Conservation (phyloP, 2,113 vertebrate genomes). For the Typhlomys cinereus region DNA sequence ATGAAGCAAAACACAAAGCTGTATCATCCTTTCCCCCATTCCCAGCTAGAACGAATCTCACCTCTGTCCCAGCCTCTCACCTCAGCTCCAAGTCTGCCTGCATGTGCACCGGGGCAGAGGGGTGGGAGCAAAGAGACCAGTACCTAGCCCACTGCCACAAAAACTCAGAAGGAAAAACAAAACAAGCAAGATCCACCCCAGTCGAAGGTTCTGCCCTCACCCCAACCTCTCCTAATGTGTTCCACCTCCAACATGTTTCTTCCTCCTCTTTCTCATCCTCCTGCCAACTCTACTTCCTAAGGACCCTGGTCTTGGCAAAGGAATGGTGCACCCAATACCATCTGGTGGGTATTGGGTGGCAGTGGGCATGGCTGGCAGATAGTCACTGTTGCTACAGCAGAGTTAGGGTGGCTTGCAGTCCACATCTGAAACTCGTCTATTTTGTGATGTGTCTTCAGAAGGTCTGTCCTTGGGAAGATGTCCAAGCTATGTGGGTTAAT, state of each 20-base stretch:
- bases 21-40: background rate
- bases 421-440: background rate
- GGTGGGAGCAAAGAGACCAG: background rate
- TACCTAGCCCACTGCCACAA: background rate
- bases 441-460: slow-evolving; percentile 39
- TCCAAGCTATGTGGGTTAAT: slow-evolving; percentile 24
- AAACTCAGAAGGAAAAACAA: background rate
- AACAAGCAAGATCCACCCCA: background rate
- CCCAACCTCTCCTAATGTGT: background rate
- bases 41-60: background rate
- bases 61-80: background rate
- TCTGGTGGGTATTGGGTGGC: background rate
- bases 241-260: no score
- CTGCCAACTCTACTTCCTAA: background rate
- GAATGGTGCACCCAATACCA: background rate
- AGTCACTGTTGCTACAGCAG: background rate
- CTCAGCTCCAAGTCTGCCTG: background rate
- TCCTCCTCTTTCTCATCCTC: background rate
- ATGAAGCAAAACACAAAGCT: background rate
- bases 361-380: accelerated
- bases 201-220: no score
- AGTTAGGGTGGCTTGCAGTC: background rate
- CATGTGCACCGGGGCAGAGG: background rate
- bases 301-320: background rate
- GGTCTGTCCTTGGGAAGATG: slow-evolving; percentile 9